Evolutionary conservation across 2,797 vertebrate genomes (phyloP).

Genomic region (Gymnothorax javanicus): DNA sequence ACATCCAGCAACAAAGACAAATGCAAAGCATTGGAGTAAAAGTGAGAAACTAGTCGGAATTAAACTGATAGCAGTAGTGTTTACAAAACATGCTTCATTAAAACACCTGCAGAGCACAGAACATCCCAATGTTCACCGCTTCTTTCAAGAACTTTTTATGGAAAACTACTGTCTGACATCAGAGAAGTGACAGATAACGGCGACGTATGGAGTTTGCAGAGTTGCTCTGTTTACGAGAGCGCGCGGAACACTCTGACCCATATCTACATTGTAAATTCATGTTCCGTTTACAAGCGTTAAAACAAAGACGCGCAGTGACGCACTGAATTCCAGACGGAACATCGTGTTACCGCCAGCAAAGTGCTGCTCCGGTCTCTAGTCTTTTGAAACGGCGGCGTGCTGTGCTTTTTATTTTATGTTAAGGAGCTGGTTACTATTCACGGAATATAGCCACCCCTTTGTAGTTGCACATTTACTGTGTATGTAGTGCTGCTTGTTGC

Average conservation of each 20-base stretch:
- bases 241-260: not conserved
- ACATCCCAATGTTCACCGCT: not conserved
- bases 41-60: not conserved
- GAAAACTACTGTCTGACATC: not conserved
- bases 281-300: not conserved
- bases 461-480: not conserved
- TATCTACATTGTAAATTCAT: not conserved
- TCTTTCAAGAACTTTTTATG: not conserved
- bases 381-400: no score
- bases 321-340: not conserved
- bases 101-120: not conserved
- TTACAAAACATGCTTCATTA: not conserved
- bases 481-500: not conserved
- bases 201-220: not conserved
- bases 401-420: not conserved
- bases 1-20: not conserved
- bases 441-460: not conserved
- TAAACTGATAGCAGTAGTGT: not conserved
- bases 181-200: not conserved
- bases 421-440: not conserved
- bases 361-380: not conserved
- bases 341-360: not conserved
- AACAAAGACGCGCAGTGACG: not conserved
- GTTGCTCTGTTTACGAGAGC: not conserved
- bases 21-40: not conserved